Evolutionary conservation across 1,140 invertebrate genomes (phyloP), one percentile per base, ranked within the genome.

Genomic region (Lutraria rhynchaena): DNA sequence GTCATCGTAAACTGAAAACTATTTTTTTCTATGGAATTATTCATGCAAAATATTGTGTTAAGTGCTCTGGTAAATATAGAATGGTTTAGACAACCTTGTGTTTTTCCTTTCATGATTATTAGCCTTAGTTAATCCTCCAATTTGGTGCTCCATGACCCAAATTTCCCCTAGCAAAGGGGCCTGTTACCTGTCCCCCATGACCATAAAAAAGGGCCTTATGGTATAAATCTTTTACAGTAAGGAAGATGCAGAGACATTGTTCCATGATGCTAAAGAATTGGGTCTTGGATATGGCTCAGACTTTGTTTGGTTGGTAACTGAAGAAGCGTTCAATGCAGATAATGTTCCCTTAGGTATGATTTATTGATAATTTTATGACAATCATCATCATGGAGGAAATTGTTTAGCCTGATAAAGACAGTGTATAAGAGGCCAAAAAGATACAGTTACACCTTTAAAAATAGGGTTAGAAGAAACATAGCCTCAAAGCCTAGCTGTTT

Each of bases 301-400:
- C 31, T 98, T 98, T 92, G 98, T 98, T n/a, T 99, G 98, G 98
- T 95, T 99, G 89, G 97, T 99, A 3, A 98, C 97, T 1, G 98
- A 99, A 90, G 97, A 99, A 92, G 97, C 97, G 27, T 35, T 83
- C 53, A 94, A 95, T 83, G 96, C 97, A 24, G 93, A 94, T 29
- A 98, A 98, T 91, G 95, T 95, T 53, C 97, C 97, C 0, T 95
- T 96, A 90, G 93, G 92, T 92, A 75, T 70, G 83, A 33, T 41
- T n/a, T n/a, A 15, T 11, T 4, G n/a, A 51, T 31, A 35, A 2
- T 33, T 67, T 41, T n/a, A n/a, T 49, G 46, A n/a, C n/a, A n/a
- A n/a, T n/a, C n/a, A n/a, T n/a, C n/a, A n/a, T n/a, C 46, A 49
- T 49, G 46, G 46, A 13, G 46, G 46, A 49, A 13, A 49, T 49